Base-by-base conservation (phyloP, 2,888 invertebrate species). In the Drosophila neutralis region DNA sequence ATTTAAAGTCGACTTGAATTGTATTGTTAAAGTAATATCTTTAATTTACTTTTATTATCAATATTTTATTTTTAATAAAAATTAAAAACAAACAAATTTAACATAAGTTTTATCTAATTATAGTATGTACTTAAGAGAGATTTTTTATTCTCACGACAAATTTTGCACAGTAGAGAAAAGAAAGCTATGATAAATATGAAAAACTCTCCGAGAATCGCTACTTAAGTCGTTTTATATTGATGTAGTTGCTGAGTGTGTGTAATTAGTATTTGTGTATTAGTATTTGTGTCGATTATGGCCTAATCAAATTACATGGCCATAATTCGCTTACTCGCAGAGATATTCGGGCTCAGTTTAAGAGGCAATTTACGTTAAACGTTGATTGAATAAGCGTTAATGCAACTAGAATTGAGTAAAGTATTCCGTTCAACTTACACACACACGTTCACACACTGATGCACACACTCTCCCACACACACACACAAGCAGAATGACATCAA, bases 321-420 rank as follows among this genome's bases (percentile, higher is more conserved):
- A 80, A 84, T 74, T 61, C 53, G 51, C 64, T 38, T 68, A 61
- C 59, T 63, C 66, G 52, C 61, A 67, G 48, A 53, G 24, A 15
- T 48, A 11, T 49, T 45, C 36, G 36, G 63, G 54, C 68, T 56
- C 70, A 61, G 59, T 70, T 83, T 86, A 83, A 88, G 80, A 63
- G 89, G 61, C 89, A 77, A 83, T 86, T 86, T 80, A 73, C 64
- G 53, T 69, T 86, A 63, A 80, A 80, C 72, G 80, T 48, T 83
- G 77, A 88, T 83, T 83, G 80, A 83, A 82, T 88, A 69, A 80
- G 60, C 88, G 56, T 76, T 85, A 74, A 79, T 85, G 66, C 76
- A 76, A 70, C 79, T 63, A 59, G 33, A 29, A 59, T 64, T 48
- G 67, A 64, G 27, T 63, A 56, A 69, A 60, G 76, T 68, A 79